These are phyloP conservation scores for Lithophane socia DNA, from an alignment of 2,888 invertebrate genomes.

Conservation along the genomic window DNA sequence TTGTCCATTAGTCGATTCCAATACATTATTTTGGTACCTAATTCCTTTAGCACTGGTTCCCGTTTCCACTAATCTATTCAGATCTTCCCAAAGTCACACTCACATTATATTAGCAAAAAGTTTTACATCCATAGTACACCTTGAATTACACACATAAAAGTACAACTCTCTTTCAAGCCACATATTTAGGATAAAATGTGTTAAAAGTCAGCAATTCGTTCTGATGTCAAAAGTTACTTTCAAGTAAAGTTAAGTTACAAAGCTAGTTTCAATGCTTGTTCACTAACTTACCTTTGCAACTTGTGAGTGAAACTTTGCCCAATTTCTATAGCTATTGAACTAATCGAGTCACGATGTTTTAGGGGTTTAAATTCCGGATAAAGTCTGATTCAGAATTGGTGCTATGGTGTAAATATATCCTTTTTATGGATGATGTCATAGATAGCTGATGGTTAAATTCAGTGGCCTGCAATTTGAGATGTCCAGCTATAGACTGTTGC, in stretches of 20 bases:
- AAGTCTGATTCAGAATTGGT: not conserved
- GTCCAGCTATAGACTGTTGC: not conserved
- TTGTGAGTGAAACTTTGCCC: slow-evolving; percentile 30
- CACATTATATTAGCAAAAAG: not conserved
- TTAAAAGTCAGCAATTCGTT: slow-evolving; percentile 43
- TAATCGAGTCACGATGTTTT: slow-evolving; percentile 33
- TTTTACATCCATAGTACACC: not conserved
- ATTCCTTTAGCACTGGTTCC: not conserved
- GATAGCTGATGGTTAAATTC: not conserved
- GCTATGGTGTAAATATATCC: not conserved
- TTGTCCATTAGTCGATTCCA: too few species aligned
- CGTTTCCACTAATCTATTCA: not conserved
- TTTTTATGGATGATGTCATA: not conserved
- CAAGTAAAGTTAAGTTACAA: slow-evolving; percentile 32
- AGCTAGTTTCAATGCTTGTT: slow-evolving; percentile 44
- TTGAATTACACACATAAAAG: not conserved
- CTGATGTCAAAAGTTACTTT: slow-evolving; percentile 42
- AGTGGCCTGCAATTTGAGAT: not conserved
- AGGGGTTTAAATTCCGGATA: slow-evolving; percentile 21
- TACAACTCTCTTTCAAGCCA: slow-evolving; percentile 26
- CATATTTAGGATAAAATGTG: slow-evolving; percentile 28
- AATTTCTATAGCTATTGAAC: slow-evolving; percentile 36
- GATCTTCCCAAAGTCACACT: not conserved
- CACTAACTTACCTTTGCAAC: slow-evolving; percentile 43
- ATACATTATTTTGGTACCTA: not conserved